Conservation (phyloP, 2,797 vertebrate species). For the Psittacula echo region DNA sequence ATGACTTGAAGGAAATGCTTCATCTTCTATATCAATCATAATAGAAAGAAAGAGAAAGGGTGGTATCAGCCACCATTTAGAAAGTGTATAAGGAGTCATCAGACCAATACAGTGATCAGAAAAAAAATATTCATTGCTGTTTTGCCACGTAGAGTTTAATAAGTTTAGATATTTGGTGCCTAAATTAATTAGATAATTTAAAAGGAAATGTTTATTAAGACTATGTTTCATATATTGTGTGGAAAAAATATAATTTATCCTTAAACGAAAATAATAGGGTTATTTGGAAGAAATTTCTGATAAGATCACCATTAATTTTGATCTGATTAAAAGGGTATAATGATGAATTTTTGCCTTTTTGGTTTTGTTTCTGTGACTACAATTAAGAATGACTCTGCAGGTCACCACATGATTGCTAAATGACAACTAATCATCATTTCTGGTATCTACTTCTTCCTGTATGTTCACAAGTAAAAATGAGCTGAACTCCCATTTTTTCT, state of each 20-base stretch:
- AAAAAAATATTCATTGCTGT: background rate
- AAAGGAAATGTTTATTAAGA: slow-evolving; percentile 60
- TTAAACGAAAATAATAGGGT: slow-evolving; percentile 56
- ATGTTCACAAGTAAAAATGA: background rate
- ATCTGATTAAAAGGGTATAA: slow-evolving; percentile 60
- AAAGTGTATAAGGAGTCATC: slow-evolving; percentile 47
- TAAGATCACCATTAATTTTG: slow-evolving; percentile 55
- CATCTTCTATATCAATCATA: slow-evolving; percentile 59
- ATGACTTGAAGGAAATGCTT: slow-evolving; percentile 70
- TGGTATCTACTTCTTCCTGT: background rate
- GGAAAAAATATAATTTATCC: slow-evolving; percentile 42
- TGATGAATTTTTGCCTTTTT: slow-evolving; percentile 53
- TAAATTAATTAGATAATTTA: slow-evolving; percentile 59
- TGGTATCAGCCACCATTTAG: slow-evolving; percentile 52
- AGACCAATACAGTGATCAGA: slow-evolving; percentile 45
- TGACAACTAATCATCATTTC: slow-evolving; percentile 52
- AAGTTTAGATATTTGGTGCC: slow-evolving; percentile 12
- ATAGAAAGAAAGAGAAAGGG: slow-evolving; percentile 46
- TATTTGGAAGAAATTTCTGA: slow-evolving; percentile 59
- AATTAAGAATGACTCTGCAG: slow-evolving; percentile 62
- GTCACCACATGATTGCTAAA: slow-evolving; percentile 27
- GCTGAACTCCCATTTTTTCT: background rate
- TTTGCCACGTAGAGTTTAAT: slow-evolving; percentile 1
- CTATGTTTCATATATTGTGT: background rate
- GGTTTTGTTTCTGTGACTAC: slow-evolving; percentile 41